A percentile compares a stretch with the other conserved stretches of the same genome.
phyloP scores from a whole-genome alignment of 2,113 vertebrate genomes.

The Hemicordylus capensis region DNA sequence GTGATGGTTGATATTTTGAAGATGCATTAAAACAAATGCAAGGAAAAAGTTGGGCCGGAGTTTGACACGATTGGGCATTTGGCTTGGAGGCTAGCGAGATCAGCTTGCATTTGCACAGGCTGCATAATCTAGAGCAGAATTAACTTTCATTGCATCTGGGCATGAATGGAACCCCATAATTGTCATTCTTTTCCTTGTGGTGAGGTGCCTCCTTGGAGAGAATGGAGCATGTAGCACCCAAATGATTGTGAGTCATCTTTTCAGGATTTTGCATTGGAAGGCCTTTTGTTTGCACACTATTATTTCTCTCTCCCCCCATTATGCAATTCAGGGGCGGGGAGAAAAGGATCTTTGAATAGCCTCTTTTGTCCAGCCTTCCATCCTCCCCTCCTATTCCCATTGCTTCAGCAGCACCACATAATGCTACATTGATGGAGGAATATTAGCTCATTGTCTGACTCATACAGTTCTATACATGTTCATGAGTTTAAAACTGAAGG shows the following conservation, averaged over 20 bases:
- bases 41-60: constrained; percentile 52
- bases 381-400: constrained; percentile 34
- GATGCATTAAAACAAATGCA: constrained; percentile 44
- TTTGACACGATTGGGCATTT: constrained; percentile 57
- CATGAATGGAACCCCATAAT: constrained; percentile 64
- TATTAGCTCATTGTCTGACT: not conserved
- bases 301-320: constrained; percentile 46
- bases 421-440: not conserved
- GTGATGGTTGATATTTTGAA: not conserved
- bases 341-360: constrained; percentile 25
- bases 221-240: constrained; percentile 53
- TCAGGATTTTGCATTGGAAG: constrained; percentile 52
- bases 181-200: constrained; percentile 57
- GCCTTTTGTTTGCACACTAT: constrained; percentile 65
- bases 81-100: constrained; percentile 53
- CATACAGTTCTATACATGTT: constrained; percentile 10
- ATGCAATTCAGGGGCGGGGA: constrained; percentile 33
- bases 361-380: constrained; percentile 35
- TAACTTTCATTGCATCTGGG: constrained; percentile 55
- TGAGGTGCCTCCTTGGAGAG: constrained; percentile 57
- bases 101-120: constrained; percentile 67
- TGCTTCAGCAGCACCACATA: constrained; percentile 40
- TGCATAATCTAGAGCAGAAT: constrained; percentile 49
- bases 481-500: not conserved
- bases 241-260: constrained; percentile 35